A percentile compares a stretch with the other conserved stretches of the same genome.
These are phyloP conservation scores for Mythimna albipuncta DNA, from an alignment of 2,888 invertebrate genomes.

Conservation along the genomic window DNA sequence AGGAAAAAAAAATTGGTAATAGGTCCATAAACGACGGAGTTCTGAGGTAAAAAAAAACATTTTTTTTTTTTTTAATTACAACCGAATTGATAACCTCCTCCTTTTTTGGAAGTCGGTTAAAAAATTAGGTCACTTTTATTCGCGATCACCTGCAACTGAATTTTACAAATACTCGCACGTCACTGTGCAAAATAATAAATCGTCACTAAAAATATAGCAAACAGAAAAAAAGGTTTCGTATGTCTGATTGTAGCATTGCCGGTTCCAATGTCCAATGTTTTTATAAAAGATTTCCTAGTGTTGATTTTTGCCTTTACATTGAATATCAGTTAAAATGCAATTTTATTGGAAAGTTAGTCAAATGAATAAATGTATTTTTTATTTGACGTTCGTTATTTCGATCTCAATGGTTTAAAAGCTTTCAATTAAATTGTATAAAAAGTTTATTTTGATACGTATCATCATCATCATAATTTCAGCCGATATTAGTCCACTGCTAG, in stretches of 20 bases:
- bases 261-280: conserved; percentile 25
- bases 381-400: conserved; percentile 3
- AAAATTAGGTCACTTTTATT: background rate
- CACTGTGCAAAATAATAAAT: conserved; percentile 12
- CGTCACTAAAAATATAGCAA: conserved; percentile 22
- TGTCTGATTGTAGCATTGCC: conserved; percentile 20
- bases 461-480: too few species aligned
- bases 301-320: conserved; percentile 35
- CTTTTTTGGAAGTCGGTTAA: too few species aligned
- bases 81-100: too few species aligned
- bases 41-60: too few species aligned
- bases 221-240: conserved; percentile 30
- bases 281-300: conserved; percentile 6
- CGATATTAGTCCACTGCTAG: too few species aligned
- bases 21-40: too few species aligned
- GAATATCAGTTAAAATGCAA: background rate
- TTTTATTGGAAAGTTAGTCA: conserved; percentile 4
- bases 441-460: background rate
- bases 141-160: too few species aligned
- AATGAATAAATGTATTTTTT: conserved; percentile 1
- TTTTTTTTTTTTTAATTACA: too few species aligned
- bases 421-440: background rate
- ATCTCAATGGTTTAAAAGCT: conserved; percentile 22
- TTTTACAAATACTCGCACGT: background rate
- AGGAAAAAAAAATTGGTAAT: too few species aligned